Evolutionary conservation across 2,797 vertebrate genomes (phyloP), one percentile per base, ranked within the genome.

Genomic region (Morus bassanus): DNA sequence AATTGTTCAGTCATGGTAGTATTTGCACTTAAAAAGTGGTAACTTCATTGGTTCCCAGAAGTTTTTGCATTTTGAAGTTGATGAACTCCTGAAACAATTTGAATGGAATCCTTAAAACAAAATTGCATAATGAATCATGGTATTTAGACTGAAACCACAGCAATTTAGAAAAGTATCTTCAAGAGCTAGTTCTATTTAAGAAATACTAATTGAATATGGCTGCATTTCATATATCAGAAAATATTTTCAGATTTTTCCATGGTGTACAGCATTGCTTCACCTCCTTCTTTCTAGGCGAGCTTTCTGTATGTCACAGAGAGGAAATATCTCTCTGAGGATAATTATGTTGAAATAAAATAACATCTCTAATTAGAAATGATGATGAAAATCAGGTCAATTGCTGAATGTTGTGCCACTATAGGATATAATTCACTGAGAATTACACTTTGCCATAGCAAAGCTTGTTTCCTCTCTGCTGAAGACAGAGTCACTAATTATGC

Each of bases 231-330:
- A 12, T 31, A 64, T 73, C 27, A 73, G 68, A 89, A 94, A 65
- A 41, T 46, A 65, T 73, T 92, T 91, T 91, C 53, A 65, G 17
- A 17, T 68, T 95, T 91, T 81, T 88, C 60, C 17, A 6, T 68
- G 59, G 12, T 1, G 0, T 72, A 53, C 11, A 37, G 21, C 25
- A 24, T 70, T 80, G 22, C 70, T 91, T 94, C 68, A 68, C 75
- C 33, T 83, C 64, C 76, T 91, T 80, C 84, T 77, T 93, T 94
- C 94, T 92, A 95, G 93, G 91, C 89, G 94, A 95, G 41, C 76
- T 95, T 80, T 95, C 72, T 89, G 1, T 91, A 85, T 51, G 72
- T 92, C 39, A 54, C 56, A 84, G 76, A 75, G 67, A 81, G 61
- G 68, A 93, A 93, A 64, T 74, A 53, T 22, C 19, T 92, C 67